Evolutionary conservation across 2,113 vertebrate species (phyloP).

Genomic region (Struthio camelus): DNA sequence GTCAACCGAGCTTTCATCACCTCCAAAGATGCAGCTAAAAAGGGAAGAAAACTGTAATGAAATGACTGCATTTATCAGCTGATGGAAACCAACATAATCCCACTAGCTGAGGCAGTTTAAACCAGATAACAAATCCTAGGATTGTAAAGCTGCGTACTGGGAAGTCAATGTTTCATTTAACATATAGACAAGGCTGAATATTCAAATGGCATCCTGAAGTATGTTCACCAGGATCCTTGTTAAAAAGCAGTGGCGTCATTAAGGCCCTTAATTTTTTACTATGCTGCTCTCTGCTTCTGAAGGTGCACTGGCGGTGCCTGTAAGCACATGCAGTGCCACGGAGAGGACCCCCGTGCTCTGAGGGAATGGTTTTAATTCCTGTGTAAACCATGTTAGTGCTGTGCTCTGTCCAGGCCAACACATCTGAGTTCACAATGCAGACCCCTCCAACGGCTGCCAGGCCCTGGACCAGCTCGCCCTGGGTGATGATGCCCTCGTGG

Average conservation of each 20-base stretch:
- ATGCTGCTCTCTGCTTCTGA: background rate
- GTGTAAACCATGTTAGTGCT: background rate
- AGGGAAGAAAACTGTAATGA: slow-evolving; percentile 56
- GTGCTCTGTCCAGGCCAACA: background rate
- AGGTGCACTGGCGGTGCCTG: background rate
- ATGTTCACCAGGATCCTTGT: background rate
- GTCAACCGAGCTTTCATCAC: slow-evolving; percentile 57
- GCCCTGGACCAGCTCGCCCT: background rate
- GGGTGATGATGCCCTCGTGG: background rate
- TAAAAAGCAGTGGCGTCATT: background rate
- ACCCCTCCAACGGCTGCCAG: background rate
- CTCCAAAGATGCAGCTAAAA: slow-evolving; percentile 52
- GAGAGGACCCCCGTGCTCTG: background rate
- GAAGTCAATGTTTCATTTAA: background rate
- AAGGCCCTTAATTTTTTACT: background rate
- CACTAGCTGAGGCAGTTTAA: slow-evolving; percentile 45
- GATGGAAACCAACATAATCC: slow-evolving; percentile 53
- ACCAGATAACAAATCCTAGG: slow-evolving; percentile 35
- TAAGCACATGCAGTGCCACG: rapidly evolving
- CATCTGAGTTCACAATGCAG: background rate
- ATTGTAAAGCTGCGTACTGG: background rate
- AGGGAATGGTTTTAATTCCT: background rate
- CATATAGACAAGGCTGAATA: background rate
- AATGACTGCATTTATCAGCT: slow-evolving; percentile 47
- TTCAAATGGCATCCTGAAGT: background rate